A percentile compares a stretch with the other conserved stretches of the same genome.
Evolutionary conservation across 2,888 invertebrate species (phyloP).

Genomic region (Argynnis bischoffii): DNA sequence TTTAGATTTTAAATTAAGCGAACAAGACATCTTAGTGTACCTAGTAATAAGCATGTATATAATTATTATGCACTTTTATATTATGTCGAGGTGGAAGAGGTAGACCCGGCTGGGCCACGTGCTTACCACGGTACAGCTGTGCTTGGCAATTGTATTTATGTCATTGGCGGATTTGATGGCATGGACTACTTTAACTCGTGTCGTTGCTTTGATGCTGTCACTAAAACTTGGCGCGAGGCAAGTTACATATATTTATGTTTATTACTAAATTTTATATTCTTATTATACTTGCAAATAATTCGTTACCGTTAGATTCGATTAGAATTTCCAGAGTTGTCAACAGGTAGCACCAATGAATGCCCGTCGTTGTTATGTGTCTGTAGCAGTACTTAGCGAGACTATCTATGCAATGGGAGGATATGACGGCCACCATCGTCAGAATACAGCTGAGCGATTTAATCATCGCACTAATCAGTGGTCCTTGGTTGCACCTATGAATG

Average conservation of each 20-base stretch:
- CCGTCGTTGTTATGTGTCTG: conserved; percentile 93
- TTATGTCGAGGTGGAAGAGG: conserved; percentile 84
- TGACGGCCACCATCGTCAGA: conserved; percentile 92
- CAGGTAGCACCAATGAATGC: conserved; percentile 94
- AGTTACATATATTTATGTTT: not conserved
- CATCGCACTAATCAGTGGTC: conserved; percentile 94
- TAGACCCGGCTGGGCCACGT: conserved; percentile 91
- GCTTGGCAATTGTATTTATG: conserved; percentile 91
- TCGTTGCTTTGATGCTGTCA: conserved; percentile 92
- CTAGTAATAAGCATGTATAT: too few species aligned
- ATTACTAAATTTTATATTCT: too few species aligned
- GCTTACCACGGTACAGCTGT: conserved; percentile 97
- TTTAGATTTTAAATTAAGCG: not conserved
- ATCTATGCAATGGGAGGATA: conserved; percentile 95
- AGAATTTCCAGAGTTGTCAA: not conserved
- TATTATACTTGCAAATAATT: too few species aligned
- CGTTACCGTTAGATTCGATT: not conserved
- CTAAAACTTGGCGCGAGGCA: conserved; percentile 91
- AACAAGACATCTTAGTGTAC: not conserved
- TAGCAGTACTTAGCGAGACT: conserved; percentile 88
- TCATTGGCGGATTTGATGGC: conserved; percentile 97
- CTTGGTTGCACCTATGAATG: conserved; percentile 93
- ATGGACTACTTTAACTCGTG: conserved; percentile 93
- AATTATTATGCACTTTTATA: too few species aligned
- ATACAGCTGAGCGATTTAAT: conserved; percentile 93